Conservation (phyloP, 2,113 vertebrate species). For the Larimichthys crocea region DNA sequence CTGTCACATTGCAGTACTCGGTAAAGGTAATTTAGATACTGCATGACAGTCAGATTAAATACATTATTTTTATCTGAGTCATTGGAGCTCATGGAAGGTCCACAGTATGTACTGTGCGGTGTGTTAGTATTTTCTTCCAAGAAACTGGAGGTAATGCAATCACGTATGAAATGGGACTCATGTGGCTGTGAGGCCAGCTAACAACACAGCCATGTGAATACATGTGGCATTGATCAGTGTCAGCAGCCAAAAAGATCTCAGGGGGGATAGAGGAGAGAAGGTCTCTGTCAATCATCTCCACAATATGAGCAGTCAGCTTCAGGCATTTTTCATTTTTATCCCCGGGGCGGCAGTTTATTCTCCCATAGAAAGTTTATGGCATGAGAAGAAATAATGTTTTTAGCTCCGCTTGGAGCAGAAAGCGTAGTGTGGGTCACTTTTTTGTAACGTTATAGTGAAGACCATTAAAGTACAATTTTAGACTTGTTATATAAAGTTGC, state of each 20-base stretch:
- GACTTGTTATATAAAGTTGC: slow-evolving; percentile 4
- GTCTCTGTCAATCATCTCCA: slow-evolving; percentile 68
- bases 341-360: slow-evolving; percentile 50
- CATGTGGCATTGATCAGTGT: slow-evolving; percentile 80
- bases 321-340: slow-evolving; percentile 44
- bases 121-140: slow-evolving; percentile 16
- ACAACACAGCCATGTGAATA: slow-evolving; percentile 61
- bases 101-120: slow-evolving; percentile 17
- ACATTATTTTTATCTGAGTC: slow-evolving; percentile 1
- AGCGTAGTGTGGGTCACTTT: neutral
- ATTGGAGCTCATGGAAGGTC: slow-evolving; percentile 6
- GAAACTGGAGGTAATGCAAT: slow-evolving; percentile 70
- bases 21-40: neutral
- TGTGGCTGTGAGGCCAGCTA: slow-evolving; percentile 47
- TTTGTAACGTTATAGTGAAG: slow-evolving; percentile 7
- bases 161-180: slow-evolving; percentile 73
- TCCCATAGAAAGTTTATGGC: slow-evolving; percentile 40
- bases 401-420: slow-evolving; percentile 8
- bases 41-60: neutral
- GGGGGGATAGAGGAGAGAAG: slow-evolving; percentile 52
- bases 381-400: slow-evolving; percentile 38
- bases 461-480: slow-evolving; percentile 8
- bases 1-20: neutral
- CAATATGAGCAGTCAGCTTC: slow-evolving; percentile 37
- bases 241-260: slow-evolving; percentile 59